Evolutionary conservation across 2,888 invertebrate genomes (phyloP).

Genomic region (Harpalus rubripes): DNA sequence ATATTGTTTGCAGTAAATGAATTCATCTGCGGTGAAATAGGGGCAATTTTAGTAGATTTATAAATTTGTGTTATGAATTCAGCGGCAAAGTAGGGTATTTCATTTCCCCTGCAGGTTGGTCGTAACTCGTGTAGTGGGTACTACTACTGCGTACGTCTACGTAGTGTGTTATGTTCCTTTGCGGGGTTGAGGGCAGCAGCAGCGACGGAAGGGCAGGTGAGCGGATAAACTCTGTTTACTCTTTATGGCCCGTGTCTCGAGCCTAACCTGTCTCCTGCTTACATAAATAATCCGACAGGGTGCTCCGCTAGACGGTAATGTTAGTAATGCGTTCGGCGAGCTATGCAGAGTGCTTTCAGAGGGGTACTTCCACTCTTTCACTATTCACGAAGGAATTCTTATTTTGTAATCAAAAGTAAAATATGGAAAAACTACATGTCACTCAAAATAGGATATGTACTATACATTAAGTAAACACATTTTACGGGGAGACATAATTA

Average conservation of each 20-base stretch:
- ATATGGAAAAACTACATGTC: too few species aligned
- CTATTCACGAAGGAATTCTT: neutral
- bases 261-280: conserved; percentile 69
- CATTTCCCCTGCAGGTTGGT: neutral
- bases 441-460: too few species aligned
- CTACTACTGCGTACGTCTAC: too few species aligned
- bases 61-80: neutral
- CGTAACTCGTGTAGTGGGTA: neutral
- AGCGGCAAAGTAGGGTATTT: neutral
- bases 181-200: too few species aligned
- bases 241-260: conserved; percentile 69
- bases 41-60: conserved; percentile 2
- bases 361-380: conserved; percentile 8
- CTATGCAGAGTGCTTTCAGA: conserved; percentile 46
- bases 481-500: too few species aligned
- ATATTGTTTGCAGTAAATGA: neutral
- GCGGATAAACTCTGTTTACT: conserved; percentile 68
- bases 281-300: conserved; percentile 71
- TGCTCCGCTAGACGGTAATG: conserved; percentile 53
- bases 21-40: neutral
- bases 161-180: too few species aligned
- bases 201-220: conserved; percentile 40
- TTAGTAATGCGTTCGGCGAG: conserved; percentile 52
- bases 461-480: too few species aligned
- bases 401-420: neutral